Percentiles rank a stretch among this genome's conserved stretches.
These are phyloP conservation scores for Bursaphelenchus okinawaensis DNA, from an alignment of 2,888 invertebrate genomes.

Conservation along the genomic window DNA sequence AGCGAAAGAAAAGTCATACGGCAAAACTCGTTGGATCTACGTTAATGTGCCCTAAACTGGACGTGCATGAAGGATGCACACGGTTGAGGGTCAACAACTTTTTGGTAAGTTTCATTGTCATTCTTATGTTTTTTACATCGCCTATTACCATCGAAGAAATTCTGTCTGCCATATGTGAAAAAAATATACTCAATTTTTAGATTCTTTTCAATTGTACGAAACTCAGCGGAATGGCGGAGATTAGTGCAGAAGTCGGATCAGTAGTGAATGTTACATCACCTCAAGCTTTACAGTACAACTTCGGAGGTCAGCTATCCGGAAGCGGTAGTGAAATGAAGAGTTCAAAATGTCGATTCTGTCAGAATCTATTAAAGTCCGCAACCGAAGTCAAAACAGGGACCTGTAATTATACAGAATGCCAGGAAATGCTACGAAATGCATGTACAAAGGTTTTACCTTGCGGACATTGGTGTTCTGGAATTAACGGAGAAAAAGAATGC, in stretches of 20 bases:
- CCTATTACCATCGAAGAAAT: too few relatives aligned
- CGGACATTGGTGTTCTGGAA: conserved; percentile 88
- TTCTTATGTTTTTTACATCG: too few relatives aligned
- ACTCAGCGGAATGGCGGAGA: conserved; percentile 74
- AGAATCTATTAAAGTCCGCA: conserved; percentile 26
- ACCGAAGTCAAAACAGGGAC: conserved; percentile 69
- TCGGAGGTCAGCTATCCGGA: background rate
- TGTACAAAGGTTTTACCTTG: conserved; percentile 75
- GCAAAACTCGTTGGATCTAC: conserved; percentile 32
- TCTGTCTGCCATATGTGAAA: background rate
- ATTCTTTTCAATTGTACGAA: conserved; percentile 85
- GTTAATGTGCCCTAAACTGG: conserved; percentile 80
- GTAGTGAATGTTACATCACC: background rate
- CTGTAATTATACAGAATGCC: conserved; percentile 87
- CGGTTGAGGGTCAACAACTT: conserved; percentile 92
- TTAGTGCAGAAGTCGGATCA: conserved; percentile 67
- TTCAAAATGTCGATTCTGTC: conserved; percentile 27
- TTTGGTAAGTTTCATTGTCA: conserved; percentile 61
- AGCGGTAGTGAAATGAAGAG: background rate
- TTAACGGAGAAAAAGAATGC: conserved; percentile 75
- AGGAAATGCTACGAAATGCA: conserved; percentile 75
- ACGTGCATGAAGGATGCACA: conserved; percentile 90
- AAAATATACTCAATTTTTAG: conserved; percentile 20
- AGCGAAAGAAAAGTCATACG: conserved; percentile 67
- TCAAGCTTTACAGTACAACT: background rate